Conservation (phyloP, 2,888 invertebrate species). For the Cheilosia scutellata region DNA sequence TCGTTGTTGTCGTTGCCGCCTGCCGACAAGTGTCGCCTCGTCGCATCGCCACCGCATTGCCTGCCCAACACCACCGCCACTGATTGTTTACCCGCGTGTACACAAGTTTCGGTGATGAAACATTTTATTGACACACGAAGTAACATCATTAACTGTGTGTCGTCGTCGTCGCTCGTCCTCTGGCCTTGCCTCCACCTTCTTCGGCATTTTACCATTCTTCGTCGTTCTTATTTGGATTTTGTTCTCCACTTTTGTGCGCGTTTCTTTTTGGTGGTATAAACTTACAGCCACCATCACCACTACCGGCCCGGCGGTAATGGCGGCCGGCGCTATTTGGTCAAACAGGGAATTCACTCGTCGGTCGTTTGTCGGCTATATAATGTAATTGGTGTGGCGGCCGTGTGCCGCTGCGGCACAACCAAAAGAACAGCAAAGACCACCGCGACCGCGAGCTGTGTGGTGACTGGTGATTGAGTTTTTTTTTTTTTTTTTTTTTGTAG, state of each 20-base stretch:
- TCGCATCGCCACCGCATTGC: conserved; percentile 15
- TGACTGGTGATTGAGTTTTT: conserved; percentile 11
- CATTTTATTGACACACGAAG: conserved; percentile 75
- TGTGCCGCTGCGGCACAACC: conserved; percentile 67
- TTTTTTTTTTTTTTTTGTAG: conserved; percentile 27
- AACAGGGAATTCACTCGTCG: conserved; percentile 73
- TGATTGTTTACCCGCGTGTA: conserved; percentile 51
- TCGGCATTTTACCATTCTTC: neutral
- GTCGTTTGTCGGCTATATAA: conserved; percentile 75
- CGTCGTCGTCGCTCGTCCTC: conserved; percentile 10
- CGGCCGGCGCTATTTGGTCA: conserved; percentile 73
- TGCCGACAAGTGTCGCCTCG: conserved; percentile 46
- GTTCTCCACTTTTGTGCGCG: conserved; percentile 14
- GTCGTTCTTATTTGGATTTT: neutral
- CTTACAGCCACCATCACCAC: neutral
- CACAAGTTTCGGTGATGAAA: conserved; percentile 73
- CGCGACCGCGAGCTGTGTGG: conserved; percentile 11
- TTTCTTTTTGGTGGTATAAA: conserved; percentile 54
- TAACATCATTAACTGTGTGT: conserved; percentile 72
- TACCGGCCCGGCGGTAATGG: conserved; percentile 14
- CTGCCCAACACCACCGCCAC: conserved; percentile 8
- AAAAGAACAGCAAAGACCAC: conserved; percentile 59
- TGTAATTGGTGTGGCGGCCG: conserved; percentile 75
- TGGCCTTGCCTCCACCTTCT: neutral
- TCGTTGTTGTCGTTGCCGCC: conserved; percentile 18